phyloP scores from a whole-genome alignment of 2,113 vertebrate species.

The Mirza zaza region DNA sequence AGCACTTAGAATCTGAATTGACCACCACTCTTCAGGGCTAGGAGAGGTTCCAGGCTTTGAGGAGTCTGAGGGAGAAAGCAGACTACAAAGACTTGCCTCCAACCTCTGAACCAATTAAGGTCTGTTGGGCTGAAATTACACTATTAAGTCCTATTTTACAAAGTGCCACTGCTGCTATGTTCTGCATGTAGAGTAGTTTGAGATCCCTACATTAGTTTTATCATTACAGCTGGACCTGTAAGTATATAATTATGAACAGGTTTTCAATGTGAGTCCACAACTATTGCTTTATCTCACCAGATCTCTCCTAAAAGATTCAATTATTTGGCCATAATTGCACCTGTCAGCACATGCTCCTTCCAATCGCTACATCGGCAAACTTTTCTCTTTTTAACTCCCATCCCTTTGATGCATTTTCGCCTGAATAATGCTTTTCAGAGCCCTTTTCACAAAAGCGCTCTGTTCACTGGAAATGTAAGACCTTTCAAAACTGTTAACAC shows the following conservation, averaged over 20 bases:
- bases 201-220: background rate
- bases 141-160: background rate
- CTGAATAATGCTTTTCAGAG: conserved; percentile 71
- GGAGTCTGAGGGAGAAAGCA: background rate
- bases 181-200: background rate
- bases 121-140: background rate
- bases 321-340: conserved; percentile 74
- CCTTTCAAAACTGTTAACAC: conserved; percentile 73
- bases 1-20: background rate
- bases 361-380: conserved; percentile 67
- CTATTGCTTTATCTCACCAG: conserved; percentile 19
- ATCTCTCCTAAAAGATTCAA: conserved; percentile 68
- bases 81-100: background rate
- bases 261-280: background rate
- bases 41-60: background rate
- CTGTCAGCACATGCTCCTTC: conserved; percentile 65
- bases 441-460: conserved; percentile 62
- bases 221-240: background rate
- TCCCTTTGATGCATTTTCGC: conserved; percentile 65
- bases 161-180: background rate
- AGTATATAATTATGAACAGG: conserved; percentile 47
- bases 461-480: conserved; percentile 64
- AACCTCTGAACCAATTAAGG: background rate
- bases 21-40: background rate
- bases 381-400: conserved; percentile 60